Evolutionary conservation across 2,113 vertebrate species (phyloP).

Genomic region (Gadus chalcogrammus): DNA sequence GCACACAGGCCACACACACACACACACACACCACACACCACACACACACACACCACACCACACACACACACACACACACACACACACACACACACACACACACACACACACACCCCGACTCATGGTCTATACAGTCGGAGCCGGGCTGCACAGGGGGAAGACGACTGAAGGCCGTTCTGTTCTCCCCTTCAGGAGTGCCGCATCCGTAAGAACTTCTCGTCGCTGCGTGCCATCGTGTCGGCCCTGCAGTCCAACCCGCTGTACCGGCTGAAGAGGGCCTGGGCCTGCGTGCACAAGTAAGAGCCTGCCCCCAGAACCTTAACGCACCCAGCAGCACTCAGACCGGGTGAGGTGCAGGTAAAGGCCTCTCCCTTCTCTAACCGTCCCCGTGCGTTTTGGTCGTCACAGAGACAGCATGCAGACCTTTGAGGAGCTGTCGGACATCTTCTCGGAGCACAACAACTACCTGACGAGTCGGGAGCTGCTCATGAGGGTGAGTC

Average conservation of each 20-base stretch:
- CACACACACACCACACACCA: too few relatives aligned
- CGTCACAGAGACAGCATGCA: slow-evolving; percentile 81
- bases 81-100: too few relatives aligned
- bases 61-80: too few relatives aligned
- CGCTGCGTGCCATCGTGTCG: slow-evolving; percentile 88
- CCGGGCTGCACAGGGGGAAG: too few relatives aligned
- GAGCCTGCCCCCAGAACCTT: slow-evolving; percentile 24
- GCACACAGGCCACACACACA: too few relatives aligned
- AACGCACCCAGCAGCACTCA: too few relatives aligned
- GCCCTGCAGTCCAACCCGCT: slow-evolving; percentile 92
- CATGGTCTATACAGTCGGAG: too few relatives aligned
- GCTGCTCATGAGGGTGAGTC: slow-evolving; percentile 90
- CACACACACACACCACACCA: too few relatives aligned
- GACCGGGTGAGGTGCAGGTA: too few relatives aligned
- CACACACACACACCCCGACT: too few relatives aligned
- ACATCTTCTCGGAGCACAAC: slow-evolving; percentile 93
- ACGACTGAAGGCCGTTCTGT: neutral
- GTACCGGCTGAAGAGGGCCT: slow-evolving; percentile 89
- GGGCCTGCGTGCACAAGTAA: slow-evolving; percentile 89
- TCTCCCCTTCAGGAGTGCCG: slow-evolving; percentile 83
- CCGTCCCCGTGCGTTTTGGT: neutral
- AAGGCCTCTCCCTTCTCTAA: too few relatives aligned
- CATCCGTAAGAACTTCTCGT: slow-evolving; percentile 95
- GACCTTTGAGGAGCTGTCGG: slow-evolving; percentile 91
- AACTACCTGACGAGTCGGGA: slow-evolving; percentile 92